Evolutionary conservation across 2,797 vertebrate genomes (phyloP).

Genomic region (Aeoliscus strigatus): DNA sequence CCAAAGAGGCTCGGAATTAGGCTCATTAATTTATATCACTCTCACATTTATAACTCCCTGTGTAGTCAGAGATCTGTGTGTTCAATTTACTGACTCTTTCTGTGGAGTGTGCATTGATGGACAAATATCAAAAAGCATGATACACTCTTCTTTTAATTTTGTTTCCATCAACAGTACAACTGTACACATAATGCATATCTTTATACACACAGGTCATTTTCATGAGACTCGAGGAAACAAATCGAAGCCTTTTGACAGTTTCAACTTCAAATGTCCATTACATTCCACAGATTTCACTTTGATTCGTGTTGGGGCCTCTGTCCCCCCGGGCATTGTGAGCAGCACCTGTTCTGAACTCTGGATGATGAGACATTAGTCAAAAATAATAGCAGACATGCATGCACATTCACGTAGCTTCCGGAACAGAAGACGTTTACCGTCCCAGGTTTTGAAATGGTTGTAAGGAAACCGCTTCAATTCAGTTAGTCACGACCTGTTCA

Average conservation of each 20-base stretch:
- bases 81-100: no score
- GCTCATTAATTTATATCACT: no score
- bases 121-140: slow-evolving; percentile 15
- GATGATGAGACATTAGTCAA: slow-evolving; percentile 24
- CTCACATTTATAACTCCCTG: no score
- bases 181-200: slow-evolving; percentile 54
- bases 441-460: slow-evolving; percentile 22
- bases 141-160: slow-evolving; percentile 37
- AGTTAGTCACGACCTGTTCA: slow-evolving; percentile 15
- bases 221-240: slow-evolving; percentile 21
- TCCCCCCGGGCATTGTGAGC: slow-evolving; percentile 9
- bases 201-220: slow-evolving; percentile 34
- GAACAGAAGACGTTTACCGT: slow-evolving; percentile 42
- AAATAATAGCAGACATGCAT: slow-evolving; percentile 51
- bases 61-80: no score
- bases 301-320: slow-evolving; percentile 26
- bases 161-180: slow-evolving; percentile 51
- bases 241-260: slow-evolving; percentile 21
- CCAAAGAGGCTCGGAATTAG: no score
- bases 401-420: slow-evolving; percentile 43
- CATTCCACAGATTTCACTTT: slow-evolving; percentile 60
- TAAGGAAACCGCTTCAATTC: no score
- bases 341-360: slow-evolving; percentile 29
- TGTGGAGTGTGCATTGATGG: slow-evolving; percentile 1
- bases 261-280: slow-evolving; percentile 41